phyloP scores from a whole-genome alignment of 1,140 invertebrate genomes.

The Drosophila bocqueti region DNA sequence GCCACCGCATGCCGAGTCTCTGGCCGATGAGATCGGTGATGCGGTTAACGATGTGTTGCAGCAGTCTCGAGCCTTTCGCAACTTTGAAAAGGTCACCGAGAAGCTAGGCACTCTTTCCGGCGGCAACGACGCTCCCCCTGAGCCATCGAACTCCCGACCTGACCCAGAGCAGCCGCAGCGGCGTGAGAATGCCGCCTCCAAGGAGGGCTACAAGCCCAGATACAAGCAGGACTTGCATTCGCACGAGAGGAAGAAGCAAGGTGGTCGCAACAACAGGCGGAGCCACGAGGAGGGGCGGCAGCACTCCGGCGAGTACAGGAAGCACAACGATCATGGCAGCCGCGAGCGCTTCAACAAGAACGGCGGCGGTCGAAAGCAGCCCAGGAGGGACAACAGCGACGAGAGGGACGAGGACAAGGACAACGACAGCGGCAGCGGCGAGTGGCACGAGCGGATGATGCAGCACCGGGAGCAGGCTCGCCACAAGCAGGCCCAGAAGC shows the following conservation, averaged over 20 bases:
- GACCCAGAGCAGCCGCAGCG: constrained; percentile 10
- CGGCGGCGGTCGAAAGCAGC: not conserved
- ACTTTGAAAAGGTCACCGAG: constrained; percentile 75
- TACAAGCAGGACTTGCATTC: constrained; percentile 15
- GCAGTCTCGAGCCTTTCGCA: constrained; percentile 67
- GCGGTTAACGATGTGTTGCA: constrained; percentile 67
- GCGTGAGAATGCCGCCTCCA: constrained; percentile 18
- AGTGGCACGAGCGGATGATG: constrained; percentile 77
- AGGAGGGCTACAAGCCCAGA: constrained; percentile 51
- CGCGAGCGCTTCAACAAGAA: constrained; percentile 15
- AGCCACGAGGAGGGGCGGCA: constrained; percentile 23
- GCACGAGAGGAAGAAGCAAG: constrained; percentile 16
- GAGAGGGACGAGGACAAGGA: constrained; percentile 12
- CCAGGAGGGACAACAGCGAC: not conserved
- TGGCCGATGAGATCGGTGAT: constrained; percentile 65
- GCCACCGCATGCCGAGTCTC: constrained; percentile 48
- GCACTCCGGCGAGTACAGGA: constrained; percentile 39
- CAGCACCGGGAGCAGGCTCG: constrained; percentile 71
- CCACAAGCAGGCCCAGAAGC: constrained; percentile 58
- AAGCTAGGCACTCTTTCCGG: constrained; percentile 52
- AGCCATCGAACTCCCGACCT: not conserved
- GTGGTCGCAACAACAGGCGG: constrained; percentile 2
- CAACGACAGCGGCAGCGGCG: constrained; percentile 61
- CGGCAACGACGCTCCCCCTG: constrained; percentile 6
- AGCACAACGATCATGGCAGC: constrained; percentile 37